Percentiles rank a stretch among this genome's conserved stretches.
Evolutionary conservation across 2,888 invertebrate species (phyloP).

Genomic region (Gasteruption jaculator): DNA sequence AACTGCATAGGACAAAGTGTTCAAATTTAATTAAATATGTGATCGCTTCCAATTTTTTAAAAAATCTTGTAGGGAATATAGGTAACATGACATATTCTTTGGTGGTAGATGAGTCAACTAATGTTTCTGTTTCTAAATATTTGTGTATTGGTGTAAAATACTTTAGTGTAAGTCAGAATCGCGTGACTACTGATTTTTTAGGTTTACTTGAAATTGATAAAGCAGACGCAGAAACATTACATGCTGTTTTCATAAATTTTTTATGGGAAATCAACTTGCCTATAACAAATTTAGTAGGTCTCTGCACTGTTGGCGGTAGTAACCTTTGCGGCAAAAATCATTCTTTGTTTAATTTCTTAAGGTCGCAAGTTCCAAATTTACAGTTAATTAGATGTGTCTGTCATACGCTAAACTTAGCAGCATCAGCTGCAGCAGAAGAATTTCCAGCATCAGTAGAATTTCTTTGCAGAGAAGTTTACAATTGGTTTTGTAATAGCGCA

Average conservation of each 20-base stretch:
- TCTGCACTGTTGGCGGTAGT: slow-evolving; percentile 30
- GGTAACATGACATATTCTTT: slow-evolving; percentile 16
- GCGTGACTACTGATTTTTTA: slow-evolving; percentile 21
- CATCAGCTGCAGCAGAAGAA: slow-evolving; percentile 17
- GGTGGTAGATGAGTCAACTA: slow-evolving; percentile 25
- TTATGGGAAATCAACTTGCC: slow-evolving; percentile 9
- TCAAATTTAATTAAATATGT: slow-evolving; percentile 18
- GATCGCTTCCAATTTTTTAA: slow-evolving; percentile 16
- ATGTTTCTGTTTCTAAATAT: slow-evolving; percentile 20
- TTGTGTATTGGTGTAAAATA: slow-evolving; percentile 24
- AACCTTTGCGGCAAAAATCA: slow-evolving; percentile 27
- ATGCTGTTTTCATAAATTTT: background rate
- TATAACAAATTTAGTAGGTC: slow-evolving; percentile 22
- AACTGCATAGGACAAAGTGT: slow-evolving; percentile 22
- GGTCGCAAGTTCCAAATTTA: slow-evolving; percentile 20
- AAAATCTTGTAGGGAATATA: slow-evolving; percentile 18
- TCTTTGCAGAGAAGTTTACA: slow-evolving; percentile 23
- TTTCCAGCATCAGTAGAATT: slow-evolving; percentile 26
- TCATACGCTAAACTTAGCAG: slow-evolving; percentile 22
- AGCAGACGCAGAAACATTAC: slow-evolving; percentile 10
- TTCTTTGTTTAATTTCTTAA: slow-evolving; percentile 26
- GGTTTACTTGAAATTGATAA: slow-evolving; percentile 14
- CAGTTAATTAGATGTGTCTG: slow-evolving; percentile 25
- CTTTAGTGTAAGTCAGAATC: slow-evolving; percentile 18
- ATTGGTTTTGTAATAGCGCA: slow-evolving; percentile 24